A percentile compares a stretch with the other conserved stretches of the same genome.
phyloP scores from a whole-genome alignment of 2,113 vertebrate genomes.

The Neolamprologus devosi region DNA sequence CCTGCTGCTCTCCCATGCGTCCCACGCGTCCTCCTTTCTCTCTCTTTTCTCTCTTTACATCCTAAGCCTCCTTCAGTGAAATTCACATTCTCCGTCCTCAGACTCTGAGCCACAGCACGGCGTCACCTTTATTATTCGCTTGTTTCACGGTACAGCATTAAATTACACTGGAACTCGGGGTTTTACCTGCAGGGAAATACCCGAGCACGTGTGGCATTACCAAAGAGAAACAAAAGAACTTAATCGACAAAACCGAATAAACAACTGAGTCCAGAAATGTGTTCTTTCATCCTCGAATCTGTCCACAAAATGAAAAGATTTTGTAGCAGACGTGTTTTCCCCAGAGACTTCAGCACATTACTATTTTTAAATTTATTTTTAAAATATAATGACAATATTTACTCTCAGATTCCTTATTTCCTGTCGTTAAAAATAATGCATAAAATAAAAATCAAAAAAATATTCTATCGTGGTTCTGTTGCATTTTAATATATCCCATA shows the following conservation, averaged over 20 bases:
- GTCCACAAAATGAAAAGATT: neutral
- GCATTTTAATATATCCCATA: neutral
- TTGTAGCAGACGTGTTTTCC: neutral
- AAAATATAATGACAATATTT: neutral
- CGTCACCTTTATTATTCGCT: constrained; percentile 33
- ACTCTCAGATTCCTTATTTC: neutral
- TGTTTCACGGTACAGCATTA: constrained; percentile 28
- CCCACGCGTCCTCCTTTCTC: neutral
- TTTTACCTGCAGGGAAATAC: constrained; percentile 5
- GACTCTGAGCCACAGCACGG: constrained; percentile 12
- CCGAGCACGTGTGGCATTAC: neutral
- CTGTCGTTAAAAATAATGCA: neutral
- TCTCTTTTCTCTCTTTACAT: neutral
- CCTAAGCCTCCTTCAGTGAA: neutral
- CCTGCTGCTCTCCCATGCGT: constrained; percentile 31
- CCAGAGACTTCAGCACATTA: neutral
- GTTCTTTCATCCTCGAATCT: neutral
- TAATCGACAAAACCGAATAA: neutral
- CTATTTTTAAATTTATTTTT: neutral
- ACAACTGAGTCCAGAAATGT: neutral
- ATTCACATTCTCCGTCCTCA: neutral
- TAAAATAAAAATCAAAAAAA: neutral
- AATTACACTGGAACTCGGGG: constrained; percentile 1
- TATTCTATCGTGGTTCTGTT: neutral
- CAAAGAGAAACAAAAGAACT: neutral